Percentiles rank a stretch among this genome's conserved stretches.
Evolutionary conservation across 2,113 vertebrate genomes (phyloP).

Genomic region (Corynorhinus townsendii): DNA sequence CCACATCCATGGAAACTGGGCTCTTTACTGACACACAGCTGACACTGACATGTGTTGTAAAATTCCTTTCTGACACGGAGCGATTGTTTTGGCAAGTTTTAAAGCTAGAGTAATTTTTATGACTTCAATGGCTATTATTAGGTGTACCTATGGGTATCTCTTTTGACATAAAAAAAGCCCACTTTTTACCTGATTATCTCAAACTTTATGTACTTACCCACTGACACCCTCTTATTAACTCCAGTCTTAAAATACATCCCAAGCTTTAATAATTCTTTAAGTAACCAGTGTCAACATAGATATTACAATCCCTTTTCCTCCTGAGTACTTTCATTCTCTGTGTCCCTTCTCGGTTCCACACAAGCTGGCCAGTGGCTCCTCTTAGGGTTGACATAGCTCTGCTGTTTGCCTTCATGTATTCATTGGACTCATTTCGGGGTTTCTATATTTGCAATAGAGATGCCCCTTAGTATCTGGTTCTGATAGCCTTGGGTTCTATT

Average conservation of each 20-base stretch:
- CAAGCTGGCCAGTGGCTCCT: neutral
- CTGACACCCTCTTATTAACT: neutral
- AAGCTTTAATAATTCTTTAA: neutral
- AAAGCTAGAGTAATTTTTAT: neutral
- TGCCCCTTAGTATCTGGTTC: neutral
- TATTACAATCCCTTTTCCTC: neutral
- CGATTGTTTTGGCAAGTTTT: constrained; percentile 28
- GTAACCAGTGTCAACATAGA: neutral
- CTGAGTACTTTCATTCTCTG: neutral
- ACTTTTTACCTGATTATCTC: neutral
- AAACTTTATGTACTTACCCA: neutral
- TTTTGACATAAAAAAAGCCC: neutral
- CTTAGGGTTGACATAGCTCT: neutral
- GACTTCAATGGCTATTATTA: neutral
- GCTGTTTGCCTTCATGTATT: neutral
- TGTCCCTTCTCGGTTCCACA: neutral
- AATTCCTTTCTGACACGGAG: neutral
- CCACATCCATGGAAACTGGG: neutral
- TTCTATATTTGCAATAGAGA: neutral
- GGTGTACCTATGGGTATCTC: neutral
- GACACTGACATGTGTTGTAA: neutral
- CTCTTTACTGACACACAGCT: neutral
- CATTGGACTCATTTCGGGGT: neutral
- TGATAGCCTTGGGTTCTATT: neutral
- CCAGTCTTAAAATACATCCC: neutral